Base-by-base conservation (phyloP, 2,113 vertebrate genomes). In the Cebus imitator region DNA sequence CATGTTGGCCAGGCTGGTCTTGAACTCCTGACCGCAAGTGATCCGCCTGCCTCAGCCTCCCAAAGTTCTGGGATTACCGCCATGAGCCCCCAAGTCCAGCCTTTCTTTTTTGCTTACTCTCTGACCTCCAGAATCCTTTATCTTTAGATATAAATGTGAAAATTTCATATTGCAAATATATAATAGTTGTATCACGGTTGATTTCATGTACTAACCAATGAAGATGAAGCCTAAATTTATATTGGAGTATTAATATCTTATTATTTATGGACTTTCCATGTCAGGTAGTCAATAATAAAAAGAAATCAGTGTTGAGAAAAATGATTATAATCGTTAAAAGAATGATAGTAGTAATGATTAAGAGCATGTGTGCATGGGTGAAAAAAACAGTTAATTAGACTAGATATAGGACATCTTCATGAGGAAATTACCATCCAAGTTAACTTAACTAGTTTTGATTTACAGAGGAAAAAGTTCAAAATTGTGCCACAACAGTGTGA, bases 171-270 rank as follows among this genome's bases (percentile, higher is more conserved):
- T 86, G 23, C 18, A 92, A 87, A 76, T 82, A 2, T 52, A 64
- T 37, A 75, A 48, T 91, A 64, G 61, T 64, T 64, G 61, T 64
- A 11, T 78, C 25, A 11, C 80, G 80, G 76, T 76, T 90, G 7
- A 30, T 48, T 70, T 87, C 76, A 43, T 68, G 16, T 61, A 64
- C 45, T 78, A 79, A 87, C 21, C 30, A 72, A 72, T 84, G n/a
- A 92, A 70, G 21, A 76, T 90, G 27, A 96, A 94, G 76, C 14
- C 32, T 96, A 52, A 94, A 90, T 91, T 93, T 95, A 70, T 70
- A 58, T 82, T 89, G 75, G 27, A 37, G 50, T 80, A 57, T 40
- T 45, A 73, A 61, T 95, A 7, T 91, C n/a, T 81, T 87, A 78
- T 86, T 96, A 86, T 61, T 91, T 85, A 82, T 72, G 43, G 12